Evolutionary conservation across 1,140 invertebrate genomes (phyloP).

Genomic region (Drosophila mauritiana): DNA sequence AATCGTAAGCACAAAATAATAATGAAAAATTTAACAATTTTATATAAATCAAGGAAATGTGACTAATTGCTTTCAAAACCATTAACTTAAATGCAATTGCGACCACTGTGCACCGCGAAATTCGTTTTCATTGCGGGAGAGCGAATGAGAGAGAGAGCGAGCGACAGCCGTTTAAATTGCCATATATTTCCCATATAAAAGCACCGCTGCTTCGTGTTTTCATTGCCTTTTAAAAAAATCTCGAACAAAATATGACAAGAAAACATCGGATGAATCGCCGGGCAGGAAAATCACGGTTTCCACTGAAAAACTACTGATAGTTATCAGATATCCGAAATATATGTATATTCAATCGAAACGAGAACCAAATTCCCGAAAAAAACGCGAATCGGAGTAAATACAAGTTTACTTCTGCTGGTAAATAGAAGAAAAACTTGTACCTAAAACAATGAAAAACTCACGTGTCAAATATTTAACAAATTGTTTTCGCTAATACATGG

Average conservation of each 20-base stretch:
- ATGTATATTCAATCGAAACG: not conserved
- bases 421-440: conserved; percentile 4
- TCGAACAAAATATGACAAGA: conserved; percentile 15
- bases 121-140: not conserved
- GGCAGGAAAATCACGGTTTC: conserved; percentile 9
- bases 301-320: conserved; percentile 10
- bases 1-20: too few species aligned
- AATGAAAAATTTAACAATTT: too few species aligned
- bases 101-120: not conserved
- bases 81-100: not conserved
- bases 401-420: conserved; percentile 17
- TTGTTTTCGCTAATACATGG: not conserved
- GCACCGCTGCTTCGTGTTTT: conserved; percentile 15
- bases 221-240: conserved; percentile 9
- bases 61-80: too few species aligned
- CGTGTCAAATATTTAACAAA: conserved; percentile 11
- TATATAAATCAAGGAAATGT: too few species aligned
- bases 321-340: not conserved
- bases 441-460: conserved; percentile 9
- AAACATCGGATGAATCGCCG: conserved; percentile 12
- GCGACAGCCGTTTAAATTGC: conserved; percentile 2
- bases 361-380: not conserved
- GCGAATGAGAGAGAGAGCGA: not conserved
- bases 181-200: conserved; percentile 15
- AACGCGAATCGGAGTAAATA: conserved; percentile 2